These are phyloP conservation scores for Anoura caudifer DNA, from an alignment of 2,113 vertebrate species.

Conservation along the genomic window DNA sequence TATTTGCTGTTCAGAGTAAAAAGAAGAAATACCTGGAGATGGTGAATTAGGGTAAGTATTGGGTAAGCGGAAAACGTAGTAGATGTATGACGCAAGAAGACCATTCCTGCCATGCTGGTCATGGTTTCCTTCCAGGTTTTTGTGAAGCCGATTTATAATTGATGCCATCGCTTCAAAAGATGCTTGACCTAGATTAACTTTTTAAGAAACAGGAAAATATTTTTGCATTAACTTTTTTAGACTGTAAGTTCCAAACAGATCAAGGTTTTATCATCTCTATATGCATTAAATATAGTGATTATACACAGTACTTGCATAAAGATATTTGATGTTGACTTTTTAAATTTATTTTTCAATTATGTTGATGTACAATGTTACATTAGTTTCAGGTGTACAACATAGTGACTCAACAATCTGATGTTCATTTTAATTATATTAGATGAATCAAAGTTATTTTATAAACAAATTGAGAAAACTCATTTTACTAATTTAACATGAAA, in stretches of 20 bases:
- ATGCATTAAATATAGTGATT: neutral
- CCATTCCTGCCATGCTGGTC: constrained; percentile 97
- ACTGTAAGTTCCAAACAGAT: neutral
- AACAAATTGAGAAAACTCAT: constrained; percentile 12
- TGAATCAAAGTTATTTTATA: constrained; percentile 3
- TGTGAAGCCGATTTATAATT: constrained; percentile 96
- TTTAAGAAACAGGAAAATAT: constrained; percentile 53
- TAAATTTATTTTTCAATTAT: neutral
- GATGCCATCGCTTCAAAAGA: constrained; percentile 98
- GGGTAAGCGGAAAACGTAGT: constrained; percentile 96
- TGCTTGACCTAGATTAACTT: constrained; percentile 97
- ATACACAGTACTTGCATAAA: neutral
- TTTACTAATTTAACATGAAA: constrained; percentile 29
- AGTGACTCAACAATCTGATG: neutral
- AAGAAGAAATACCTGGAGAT: constrained; percentile 89
- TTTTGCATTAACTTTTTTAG: constrained; percentile 39
- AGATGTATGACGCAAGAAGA: constrained; percentile 96
- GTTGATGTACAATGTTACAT: neutral
- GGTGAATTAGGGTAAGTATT: constrained; percentile 94
- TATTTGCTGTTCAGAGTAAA: neutral
- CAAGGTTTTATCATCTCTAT: neutral
- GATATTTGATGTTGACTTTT: neutral
- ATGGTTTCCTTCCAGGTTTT: constrained; percentile 95
- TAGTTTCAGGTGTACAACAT: neutral
- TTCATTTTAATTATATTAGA: neutral